Evolutionary conservation across 2,888 invertebrate genomes (phyloP), one percentile per base, ranked within the genome.

Genomic region (Linnaemya tessellans): DNA sequence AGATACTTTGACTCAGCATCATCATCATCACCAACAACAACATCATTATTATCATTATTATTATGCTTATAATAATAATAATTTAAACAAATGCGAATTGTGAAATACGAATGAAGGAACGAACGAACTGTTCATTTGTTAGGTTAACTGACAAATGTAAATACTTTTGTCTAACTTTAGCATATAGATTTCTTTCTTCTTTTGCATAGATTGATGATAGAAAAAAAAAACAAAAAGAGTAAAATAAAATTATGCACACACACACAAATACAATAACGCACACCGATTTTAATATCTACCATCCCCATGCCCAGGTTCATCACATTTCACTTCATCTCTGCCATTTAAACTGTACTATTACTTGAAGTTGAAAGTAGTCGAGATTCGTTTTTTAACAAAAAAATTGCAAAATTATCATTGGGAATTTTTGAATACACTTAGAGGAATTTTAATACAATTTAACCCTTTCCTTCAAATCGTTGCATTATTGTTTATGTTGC

Each of bases 121-220:
- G 51, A 49, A 38, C 25, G 13, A 13, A n/a, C 71, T 5, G 41
- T 75, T 85, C 70, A 71, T 75, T 82, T 73, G 80, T 79, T 82
- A 85, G 82, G 70, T 80, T 75, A 75, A 75, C 65, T 82, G 58
- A 78, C 77, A 82, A 79, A 82, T 79, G 79, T 82, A 82, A 79
- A 82, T 82, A 80, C 79, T 82, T 75, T 79, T 84, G 82, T 82
- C 85, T 79, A 82, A 85, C 79, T 85, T 81, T 74, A 54, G 65
- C 58, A 80, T 77, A 80, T 73, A 73, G 60, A 73, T 84, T 84
- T 84, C 54, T 41, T 49, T 51, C 3, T 51, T 62, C 41, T 54
- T 43, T 71, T 30, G 9, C 62, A 75, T 65, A 62, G 68, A 25
- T 18, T 64, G 10, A 60, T 60, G 9, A 60, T 35, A 18, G 22